These are phyloP conservation scores for Aphrocallistes beatrix DNA, from an alignment of 37 sponge, comb jelly and placozoan genomes.

Conservation along the genomic window DNA sequence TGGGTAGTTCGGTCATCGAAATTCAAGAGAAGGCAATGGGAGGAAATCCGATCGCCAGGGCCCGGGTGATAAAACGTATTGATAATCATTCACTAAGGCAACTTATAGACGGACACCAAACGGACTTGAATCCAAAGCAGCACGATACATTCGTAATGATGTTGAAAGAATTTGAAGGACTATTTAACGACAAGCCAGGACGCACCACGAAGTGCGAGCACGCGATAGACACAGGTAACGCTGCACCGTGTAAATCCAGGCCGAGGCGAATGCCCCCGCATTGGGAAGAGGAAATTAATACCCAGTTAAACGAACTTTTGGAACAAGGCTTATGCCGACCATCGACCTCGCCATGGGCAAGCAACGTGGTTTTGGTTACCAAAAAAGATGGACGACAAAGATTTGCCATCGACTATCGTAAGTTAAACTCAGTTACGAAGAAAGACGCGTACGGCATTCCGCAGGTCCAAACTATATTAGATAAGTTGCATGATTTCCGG, in stretches of 20 bases:
- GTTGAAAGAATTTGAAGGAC: slow-evolving; percentile 15
- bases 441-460: slow-evolving; percentile 51
- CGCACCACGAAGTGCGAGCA: slow-evolving; percentile 8
- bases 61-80: slow-evolving; percentile 2
- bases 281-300: slow-evolving; percentile 14
- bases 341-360: slow-evolving; percentile 31
- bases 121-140: neutral
- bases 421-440: slow-evolving; percentile 32
- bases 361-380: slow-evolving; percentile 31
- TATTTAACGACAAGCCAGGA: slow-evolving; percentile 17
- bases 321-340: slow-evolving; percentile 24
- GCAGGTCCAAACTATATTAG: slow-evolving; percentile 39
- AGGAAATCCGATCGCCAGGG: slow-evolving; percentile 15
- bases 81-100: neutral
- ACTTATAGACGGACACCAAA: neutral
- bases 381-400: slow-evolving; percentile 39
- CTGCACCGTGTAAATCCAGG: slow-evolving; percentile 9
- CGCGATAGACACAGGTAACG: slow-evolving; percentile 15
- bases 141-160: neutral
- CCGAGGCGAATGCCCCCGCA: slow-evolving; percentile 32
- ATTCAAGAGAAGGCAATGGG: neutral
- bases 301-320: slow-evolving; percentile 28
- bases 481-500: slow-evolving; percentile 26
- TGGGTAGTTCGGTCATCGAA: neutral
- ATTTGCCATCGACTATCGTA: slow-evolving; percentile 51